Percentiles rank a stretch among this genome's conserved stretches.
phyloP scores from a whole-genome alignment of 2,113 vertebrate genomes.

The Catharus fuscescens region DNA sequence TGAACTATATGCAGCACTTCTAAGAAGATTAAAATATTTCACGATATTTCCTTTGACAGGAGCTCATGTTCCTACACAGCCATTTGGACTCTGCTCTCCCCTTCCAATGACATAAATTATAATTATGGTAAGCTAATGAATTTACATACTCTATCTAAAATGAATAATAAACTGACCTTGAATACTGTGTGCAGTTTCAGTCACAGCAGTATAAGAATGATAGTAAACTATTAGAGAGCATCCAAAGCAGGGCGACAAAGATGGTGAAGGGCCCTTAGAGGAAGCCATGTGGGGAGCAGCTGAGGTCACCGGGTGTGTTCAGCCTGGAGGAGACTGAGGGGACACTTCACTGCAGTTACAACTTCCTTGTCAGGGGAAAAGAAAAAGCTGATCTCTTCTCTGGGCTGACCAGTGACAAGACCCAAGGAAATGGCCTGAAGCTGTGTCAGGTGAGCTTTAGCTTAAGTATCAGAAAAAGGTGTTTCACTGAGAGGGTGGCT shows the following conservation, averaged over 20 bases:
- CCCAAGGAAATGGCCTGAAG: neutral
- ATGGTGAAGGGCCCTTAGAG: neutral
- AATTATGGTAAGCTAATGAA: neutral
- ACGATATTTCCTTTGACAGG: neutral
- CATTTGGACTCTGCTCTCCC: neutral
- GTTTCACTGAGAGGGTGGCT: neutral
- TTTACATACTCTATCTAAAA: neutral
- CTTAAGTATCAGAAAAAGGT: neutral
- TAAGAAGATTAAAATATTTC: conserved; percentile 37
- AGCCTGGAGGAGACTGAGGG: neutral
- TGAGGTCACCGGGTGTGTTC: neutral
- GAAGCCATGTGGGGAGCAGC: rapidly evolving
- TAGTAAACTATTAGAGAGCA: neutral
- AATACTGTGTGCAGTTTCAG: neutral
- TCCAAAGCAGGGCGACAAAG: neutral
- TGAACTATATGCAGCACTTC: neutral
- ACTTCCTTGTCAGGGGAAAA: rapidly evolving
- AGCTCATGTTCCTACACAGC: neutral
- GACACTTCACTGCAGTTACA: neutral
- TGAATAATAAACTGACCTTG: neutral
- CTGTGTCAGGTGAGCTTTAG: neutral
- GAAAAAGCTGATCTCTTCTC: neutral
- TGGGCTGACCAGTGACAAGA: neutral
- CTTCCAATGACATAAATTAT: neutral
- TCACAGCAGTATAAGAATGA: neutral